Evolutionary conservation across 2,888 invertebrate genomes (phyloP), one percentile per base, ranked within the genome.

Genomic region (Ceramica pisi): DNA sequence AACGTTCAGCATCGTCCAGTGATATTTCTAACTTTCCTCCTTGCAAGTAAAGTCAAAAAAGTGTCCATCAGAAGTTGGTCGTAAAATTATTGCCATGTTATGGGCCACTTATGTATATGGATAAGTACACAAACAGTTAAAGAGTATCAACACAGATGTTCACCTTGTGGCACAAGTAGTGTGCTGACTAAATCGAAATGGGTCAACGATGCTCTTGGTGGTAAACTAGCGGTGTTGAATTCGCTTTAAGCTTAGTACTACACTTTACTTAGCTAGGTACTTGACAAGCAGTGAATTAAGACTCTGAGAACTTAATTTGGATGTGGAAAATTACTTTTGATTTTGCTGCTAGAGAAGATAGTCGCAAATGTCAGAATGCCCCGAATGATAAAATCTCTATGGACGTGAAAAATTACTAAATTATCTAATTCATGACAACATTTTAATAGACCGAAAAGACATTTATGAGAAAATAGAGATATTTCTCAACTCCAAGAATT

Each of bases 131-230:
- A 70, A 51, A 69, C 21, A 46, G 44, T 57, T 44, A 21, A 44
- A 51, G 75, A 65, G 56, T 57, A 50, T 38, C 44, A 68, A 50
- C 56, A 72, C 56, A 71, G 38, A 56, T 56, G 62, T 71, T 71
- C 56, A 51, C 51, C 75, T 71, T 62, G 44, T 78, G 35, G 61
- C n/a, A 51, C 56, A 71, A 78, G 79, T 71, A 41, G 23, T 55
- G 51, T 57, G 61, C 68, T 63, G 61, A 60, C 59, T 44, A 51
- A 41, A 77, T 61, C 26, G 26, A 79, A 81, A 67, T 77, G 9
- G 82, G 81, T 81, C 81, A 81, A 79, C 65, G 53, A 64, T 67
- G 44, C 41, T 62, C 61, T 67, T 10, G 44, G 31, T 23, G 61
- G 65, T 44, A 35, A 51, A 26, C 44, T 61, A 71, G 26, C 50